These are phyloP conservation scores for Erebia aethiops DNA, from an alignment of 2,888 invertebrate genomes.

Conservation along the genomic window DNA sequence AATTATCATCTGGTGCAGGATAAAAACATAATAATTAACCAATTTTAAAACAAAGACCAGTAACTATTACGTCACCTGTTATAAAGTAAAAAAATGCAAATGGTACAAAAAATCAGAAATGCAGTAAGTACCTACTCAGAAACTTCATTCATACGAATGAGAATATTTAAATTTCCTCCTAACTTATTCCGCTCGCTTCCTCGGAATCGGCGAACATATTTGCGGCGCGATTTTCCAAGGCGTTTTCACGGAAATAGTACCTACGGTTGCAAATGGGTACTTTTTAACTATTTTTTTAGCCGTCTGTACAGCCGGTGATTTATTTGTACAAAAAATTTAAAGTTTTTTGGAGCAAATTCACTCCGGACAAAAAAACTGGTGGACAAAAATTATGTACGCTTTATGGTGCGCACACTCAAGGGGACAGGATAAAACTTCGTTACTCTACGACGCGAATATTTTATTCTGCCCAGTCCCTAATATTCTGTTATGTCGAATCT, in stretches of 20 bases:
- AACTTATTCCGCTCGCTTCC: slow-evolving; percentile 24
- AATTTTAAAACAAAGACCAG: not conserved
- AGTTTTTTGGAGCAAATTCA: too few relatives aligned
- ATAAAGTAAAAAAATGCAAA: slow-evolving; percentile 9
- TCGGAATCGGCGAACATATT: slow-evolving; percentile 21
- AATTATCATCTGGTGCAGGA: too few relatives aligned
- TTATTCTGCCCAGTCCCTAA: too few relatives aligned
- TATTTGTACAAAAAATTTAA: not conserved
- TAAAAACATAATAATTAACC: not conserved
- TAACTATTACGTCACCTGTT: not conserved
- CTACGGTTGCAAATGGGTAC: slow-evolving; percentile 3
- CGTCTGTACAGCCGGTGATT: not conserved
- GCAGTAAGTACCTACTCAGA: slow-evolving; percentile 22
- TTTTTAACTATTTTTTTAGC: not conserved
- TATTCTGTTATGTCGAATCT: too few relatives aligned
- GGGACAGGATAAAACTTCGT: too few relatives aligned
- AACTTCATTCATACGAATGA: slow-evolving; percentile 27
- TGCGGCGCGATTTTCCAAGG: slow-evolving; percentile 18
- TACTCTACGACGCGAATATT: too few relatives aligned
- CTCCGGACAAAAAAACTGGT: too few relatives aligned
- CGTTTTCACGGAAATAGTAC: slow-evolving; percentile 16
- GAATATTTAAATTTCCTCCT: slow-evolving; percentile 24
- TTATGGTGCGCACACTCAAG: too few relatives aligned
- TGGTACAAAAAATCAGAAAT: slow-evolving; percentile 14
- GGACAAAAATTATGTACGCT: too few relatives aligned